Evolutionary conservation across 1,140 invertebrate genomes (phyloP).

Genomic region (Leptinotarsa undecemlineata): DNA sequence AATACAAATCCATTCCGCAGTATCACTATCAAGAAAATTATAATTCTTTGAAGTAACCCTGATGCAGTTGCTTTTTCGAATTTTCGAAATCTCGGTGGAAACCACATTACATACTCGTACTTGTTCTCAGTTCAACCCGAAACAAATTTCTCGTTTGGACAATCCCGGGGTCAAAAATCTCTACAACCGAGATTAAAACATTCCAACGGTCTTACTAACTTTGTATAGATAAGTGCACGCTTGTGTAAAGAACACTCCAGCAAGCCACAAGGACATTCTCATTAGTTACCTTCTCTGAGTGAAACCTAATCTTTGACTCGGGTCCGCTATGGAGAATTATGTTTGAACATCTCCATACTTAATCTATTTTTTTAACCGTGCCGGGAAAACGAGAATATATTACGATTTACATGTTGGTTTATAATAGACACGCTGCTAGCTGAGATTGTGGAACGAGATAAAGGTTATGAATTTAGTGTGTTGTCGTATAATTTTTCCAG

Average conservation of each 20-base stretch:
- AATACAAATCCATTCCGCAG: too few species aligned
- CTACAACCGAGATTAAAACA: slow-evolving; percentile 33
- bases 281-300: slow-evolving; percentile 36
- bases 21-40: too few species aligned
- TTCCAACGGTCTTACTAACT: slow-evolving; percentile 31
- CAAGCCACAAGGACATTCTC: slow-evolving; percentile 35
- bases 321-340: slow-evolving; percentile 32
- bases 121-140: not conserved
- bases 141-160: not conserved
- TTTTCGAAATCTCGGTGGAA: too few species aligned
- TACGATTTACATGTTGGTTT: not conserved
- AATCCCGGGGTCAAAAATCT: slow-evolving; percentile 13
- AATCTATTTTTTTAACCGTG: slow-evolving; percentile 28
- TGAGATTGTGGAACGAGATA: not conserved
- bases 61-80: too few species aligned
- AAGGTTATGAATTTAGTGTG: not conserved
- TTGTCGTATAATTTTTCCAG: not conserved
- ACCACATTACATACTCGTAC: too few species aligned
- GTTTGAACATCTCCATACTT: slow-evolving; percentile 34
- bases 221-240: slow-evolving; percentile 30
- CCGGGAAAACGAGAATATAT: not conserved
- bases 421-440: not conserved
- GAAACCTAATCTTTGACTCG: slow-evolving; percentile 38
- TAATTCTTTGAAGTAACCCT: too few species aligned
- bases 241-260: slow-evolving; percentile 41